Evolutionary conservation across 2,797 vertebrate species (phyloP), one percentile per base, ranked within the genome.

Genomic region (Chelon auratus): DNA sequence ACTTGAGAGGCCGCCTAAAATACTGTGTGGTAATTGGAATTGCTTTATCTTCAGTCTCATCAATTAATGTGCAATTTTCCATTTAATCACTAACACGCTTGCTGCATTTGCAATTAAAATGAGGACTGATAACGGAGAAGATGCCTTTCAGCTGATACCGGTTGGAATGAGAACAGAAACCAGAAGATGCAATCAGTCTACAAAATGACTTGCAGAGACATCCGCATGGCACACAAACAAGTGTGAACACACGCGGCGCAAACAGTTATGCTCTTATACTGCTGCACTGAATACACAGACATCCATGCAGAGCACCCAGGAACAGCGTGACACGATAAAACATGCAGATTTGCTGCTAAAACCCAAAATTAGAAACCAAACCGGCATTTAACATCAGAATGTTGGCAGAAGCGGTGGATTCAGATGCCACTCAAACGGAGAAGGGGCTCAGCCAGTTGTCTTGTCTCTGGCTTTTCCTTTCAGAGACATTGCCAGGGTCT

Each of bases 11-110:
- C 87, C 84, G 86, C 81, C 87, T 93, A 94, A 94, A 95, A 94
- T 93, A 94, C 90, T 83, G 85, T 83, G 90, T 91, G 88, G 90
- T 95, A 95, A 95, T 95, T 95, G 93, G 94, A 93, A 94, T 92
- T 90, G 93, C 93, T 94, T 95, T 95, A 95, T 95, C 94, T 95
- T 93, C 93, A 88, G 91, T 94, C 93, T 94, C 93, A 95, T 95
- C 94, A 95, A 95, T 95, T 95, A 95, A 95, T 95, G 94, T 94
- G 94, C 91, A 94, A 95, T 95, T 95, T 95, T 94, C 93, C 93
- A 95, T 95, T 95, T 94, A 95, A 95, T 95, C 93, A 94, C 93
- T 88, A 93, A 92, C 93, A 94, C 93, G 90, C 93, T 94, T 50
- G 12, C 87, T 92, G 93, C 90, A 95, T 95, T 95, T 94, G 94